Base-by-base conservation (phyloP, 2,797 vertebrate genomes). In the Nannoperca obscura region DNA sequence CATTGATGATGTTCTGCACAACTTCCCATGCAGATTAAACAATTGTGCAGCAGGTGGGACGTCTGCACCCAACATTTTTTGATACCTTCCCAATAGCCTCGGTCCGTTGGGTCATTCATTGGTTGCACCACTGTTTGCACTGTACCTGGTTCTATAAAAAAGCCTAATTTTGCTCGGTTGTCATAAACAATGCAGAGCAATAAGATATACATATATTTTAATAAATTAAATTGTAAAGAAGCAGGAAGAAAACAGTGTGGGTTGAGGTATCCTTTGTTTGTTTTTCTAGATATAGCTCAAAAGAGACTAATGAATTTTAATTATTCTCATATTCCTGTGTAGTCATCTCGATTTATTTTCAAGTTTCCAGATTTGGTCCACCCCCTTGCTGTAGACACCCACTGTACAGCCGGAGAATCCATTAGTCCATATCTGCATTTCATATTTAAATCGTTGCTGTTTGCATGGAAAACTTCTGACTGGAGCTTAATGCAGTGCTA, bases 391-490 rank as follows among this genome's bases (percentile, higher is more conserved):
- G 13, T 3, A 36, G 36, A 66, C 54, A 14, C 15, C 13, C 20
- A 58, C 44, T 38, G 42, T 49, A 24, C 49, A 74, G 22, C 50
- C 47, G 14, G 7, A 70, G 24, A 66, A 71, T 53, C 47, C 44
- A 50, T 76, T 42, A 24, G 47, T 11, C 38, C 6, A 11, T 58
- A 12, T 66, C 38, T 65, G 54, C 36, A 8, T 40, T 55, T 80
- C 6, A 46, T 57, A 32, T 63, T 61, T 15, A 36, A 67, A 40
- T 20, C 47, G 14, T 4, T 20, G 19, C 49, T 22, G 53, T 66
- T 68, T 66, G 77, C 71, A 44, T 67, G 53, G 38, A 34, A 40
- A 46, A 44, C 49, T 42, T 34, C 19, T 70, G 66, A 66, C 46
- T 40, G 30, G 10, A 63, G 61, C 62, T 76, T 72, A 62, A 64